These are phyloP conservation scores for Listronotus bonariensis DNA, from an alignment of 1,140 invertebrate species.

Conservation along the genomic window DNA sequence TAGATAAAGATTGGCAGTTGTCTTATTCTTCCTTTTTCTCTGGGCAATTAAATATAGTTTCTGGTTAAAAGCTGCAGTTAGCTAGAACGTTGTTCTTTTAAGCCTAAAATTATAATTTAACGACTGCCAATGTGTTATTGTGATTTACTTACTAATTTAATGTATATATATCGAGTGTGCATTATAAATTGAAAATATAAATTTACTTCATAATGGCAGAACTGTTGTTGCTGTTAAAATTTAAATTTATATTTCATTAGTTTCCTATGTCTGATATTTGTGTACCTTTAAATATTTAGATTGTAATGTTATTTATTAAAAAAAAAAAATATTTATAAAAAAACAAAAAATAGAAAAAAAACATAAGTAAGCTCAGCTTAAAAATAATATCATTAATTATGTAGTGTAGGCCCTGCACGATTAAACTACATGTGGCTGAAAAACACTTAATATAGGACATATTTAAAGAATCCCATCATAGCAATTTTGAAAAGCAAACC, in stretches of 20 bases:
- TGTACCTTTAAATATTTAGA: slow-evolving; percentile 52
- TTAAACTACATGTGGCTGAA: slow-evolving; percentile 27
- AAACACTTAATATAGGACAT: slow-evolving; percentile 3
- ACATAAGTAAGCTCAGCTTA: slow-evolving; percentile 32
- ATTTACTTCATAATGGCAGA: slow-evolving; percentile 7
- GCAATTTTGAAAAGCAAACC: slow-evolving; percentile 20
- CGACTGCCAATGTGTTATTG: slow-evolving; percentile 39
- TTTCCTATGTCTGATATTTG: slow-evolving; percentile 51
- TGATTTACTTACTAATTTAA: slow-evolving; percentile 48
- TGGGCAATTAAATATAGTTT: too few relatives aligned
- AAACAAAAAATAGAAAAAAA: slow-evolving; percentile 38
- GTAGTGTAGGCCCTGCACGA: slow-evolving; percentile 25
- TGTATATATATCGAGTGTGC: slow-evolving; percentile 47
- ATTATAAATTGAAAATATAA: slow-evolving; percentile 38
- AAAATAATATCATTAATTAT: slow-evolving; percentile 19
- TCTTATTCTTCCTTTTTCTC: not conserved
- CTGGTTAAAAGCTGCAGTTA: not conserved
- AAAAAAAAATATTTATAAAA: slow-evolving; percentile 37
- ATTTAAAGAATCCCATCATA: slow-evolving; percentile 13
- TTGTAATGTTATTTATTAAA: slow-evolving; percentile 50
- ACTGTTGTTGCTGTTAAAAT: slow-evolving; percentile 6
- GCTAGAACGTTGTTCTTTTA: not conserved
- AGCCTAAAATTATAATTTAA: slow-evolving; percentile 11
- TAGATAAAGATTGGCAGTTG: slow-evolving; percentile 22
- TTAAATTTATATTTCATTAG: slow-evolving; percentile 25